Conservation (phyloP, 2,888 invertebrate genomes). For the Drosophila kuntzei region DNA sequence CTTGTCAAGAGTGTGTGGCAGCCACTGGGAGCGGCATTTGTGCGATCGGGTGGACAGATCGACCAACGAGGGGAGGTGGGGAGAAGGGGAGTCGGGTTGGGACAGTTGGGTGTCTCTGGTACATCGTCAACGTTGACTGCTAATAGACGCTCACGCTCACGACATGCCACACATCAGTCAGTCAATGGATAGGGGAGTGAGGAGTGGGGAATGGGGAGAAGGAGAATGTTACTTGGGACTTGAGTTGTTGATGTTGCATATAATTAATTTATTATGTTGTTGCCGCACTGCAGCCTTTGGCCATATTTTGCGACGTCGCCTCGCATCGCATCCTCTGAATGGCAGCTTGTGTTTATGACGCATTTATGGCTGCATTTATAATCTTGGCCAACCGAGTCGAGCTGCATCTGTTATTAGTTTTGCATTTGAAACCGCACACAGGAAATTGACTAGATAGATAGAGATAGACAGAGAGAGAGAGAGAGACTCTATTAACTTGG, state of each 20-base stretch:
- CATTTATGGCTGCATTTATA: constrained; percentile 74
- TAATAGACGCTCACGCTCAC: constrained; percentile 74
- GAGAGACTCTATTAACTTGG: neutral
- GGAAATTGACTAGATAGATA: constrained; percentile 50
- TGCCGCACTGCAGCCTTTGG: constrained; percentile 66
- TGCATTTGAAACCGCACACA: constrained; percentile 60
- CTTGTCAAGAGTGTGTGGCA: constrained; percentile 62
- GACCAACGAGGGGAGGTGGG: neutral
- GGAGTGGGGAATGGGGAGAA: constrained; percentile 2
- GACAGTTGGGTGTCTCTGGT: constrained; percentile 27
- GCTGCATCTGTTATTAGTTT: constrained; percentile 56
- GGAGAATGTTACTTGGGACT: constrained; percentile 25
- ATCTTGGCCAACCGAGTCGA: constrained; percentile 51
- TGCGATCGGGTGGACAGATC: constrained; percentile 48
- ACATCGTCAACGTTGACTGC: constrained; percentile 73
- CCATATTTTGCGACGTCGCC: constrained; percentile 52
- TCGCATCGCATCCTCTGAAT: constrained; percentile 15
- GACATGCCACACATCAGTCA: constrained; percentile 73
- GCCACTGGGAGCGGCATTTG: constrained; percentile 39
- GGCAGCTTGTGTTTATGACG: constrained; percentile 57
- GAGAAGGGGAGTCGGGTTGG: neutral
- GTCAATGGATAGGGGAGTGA: neutral
- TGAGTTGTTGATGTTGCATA: constrained; percentile 77
- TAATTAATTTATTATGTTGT: constrained; percentile 81
- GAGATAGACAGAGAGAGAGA: neutral